A percentile compares a stretch with the other conserved stretches of the same genome.
phyloP scores from a whole-genome alignment of 2,113 vertebrate genomes.

The Sterna hirundo region DNA sequence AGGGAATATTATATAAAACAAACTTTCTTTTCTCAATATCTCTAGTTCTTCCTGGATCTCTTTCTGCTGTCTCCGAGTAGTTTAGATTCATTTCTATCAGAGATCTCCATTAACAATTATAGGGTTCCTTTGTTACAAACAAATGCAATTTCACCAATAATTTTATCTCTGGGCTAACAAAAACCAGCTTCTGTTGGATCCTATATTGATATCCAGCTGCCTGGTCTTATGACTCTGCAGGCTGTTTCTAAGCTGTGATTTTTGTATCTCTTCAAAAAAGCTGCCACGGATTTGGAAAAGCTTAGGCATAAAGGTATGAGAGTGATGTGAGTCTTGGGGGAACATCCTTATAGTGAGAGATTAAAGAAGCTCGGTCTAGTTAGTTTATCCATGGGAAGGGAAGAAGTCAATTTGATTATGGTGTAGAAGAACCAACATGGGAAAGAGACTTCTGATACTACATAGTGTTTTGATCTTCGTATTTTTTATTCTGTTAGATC shows the following conservation, averaged over 20 bases:
- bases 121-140: background rate
- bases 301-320: background rate
- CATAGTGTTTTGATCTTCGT: background rate
- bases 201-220: background rate
- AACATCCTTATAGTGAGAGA: background rate
- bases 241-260: background rate
- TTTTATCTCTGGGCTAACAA: background rate
- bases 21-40: background rate
- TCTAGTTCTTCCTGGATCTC: background rate
- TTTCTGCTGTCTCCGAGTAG: background rate
- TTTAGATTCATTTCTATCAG: background rate
- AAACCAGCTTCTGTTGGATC: background rate
- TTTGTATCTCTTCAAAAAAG: background rate
- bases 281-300: background rate
- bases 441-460: background rate
- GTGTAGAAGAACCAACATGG: background rate
- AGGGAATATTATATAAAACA: background rate
- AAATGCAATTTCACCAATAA: background rate
- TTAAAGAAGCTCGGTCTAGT: background rate
- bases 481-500: slow-evolving; percentile 38
- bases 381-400: background rate
- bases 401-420: background rate
- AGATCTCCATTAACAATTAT: background rate
- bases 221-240: background rate
- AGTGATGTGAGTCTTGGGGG: background rate